Percentiles rank a stretch among this genome's conserved stretches.
Conservation (phyloP, 1,140 invertebrate genomes). For the Caenorhabditis remanei region DNA sequence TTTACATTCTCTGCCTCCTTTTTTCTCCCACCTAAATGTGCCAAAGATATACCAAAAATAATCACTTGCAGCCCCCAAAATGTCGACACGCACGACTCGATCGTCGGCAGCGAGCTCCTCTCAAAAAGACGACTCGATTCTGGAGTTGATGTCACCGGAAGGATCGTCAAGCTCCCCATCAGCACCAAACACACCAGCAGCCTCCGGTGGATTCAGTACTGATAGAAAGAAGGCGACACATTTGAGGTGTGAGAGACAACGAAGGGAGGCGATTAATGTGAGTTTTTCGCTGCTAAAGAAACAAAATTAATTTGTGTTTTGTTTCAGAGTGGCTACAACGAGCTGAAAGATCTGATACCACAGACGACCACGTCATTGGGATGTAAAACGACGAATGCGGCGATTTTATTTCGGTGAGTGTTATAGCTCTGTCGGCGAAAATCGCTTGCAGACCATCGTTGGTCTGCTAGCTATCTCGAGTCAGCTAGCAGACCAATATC, state of each 20-base stretch:
- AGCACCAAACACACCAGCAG: constrained; percentile 21
- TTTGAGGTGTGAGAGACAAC: constrained; percentile 75
- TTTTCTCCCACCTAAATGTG: neutral
- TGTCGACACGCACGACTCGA: neutral
- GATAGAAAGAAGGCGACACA: constrained; percentile 76
- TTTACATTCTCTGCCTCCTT: neutral
- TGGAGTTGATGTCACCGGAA: constrained; percentile 22
- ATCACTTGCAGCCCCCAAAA: neutral
- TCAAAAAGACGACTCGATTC: neutral
- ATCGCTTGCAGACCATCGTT: neutral
- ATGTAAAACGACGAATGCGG: constrained; percentile 77
- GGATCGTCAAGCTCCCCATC: constrained; percentile 53
- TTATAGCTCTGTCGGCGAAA: neutral
- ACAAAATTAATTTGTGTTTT: neutral
- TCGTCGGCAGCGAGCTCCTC: constrained; percentile 16
- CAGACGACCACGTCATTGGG: constrained; percentile 72
- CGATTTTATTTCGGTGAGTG: constrained; percentile 72
- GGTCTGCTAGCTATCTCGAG: too few species aligned
- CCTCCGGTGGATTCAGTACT: constrained; percentile 55
- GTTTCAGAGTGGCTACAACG: constrained; percentile 75
- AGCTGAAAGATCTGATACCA: constrained; percentile 76
- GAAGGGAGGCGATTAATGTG: constrained; percentile 77
- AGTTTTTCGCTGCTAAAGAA: constrained; percentile 39
- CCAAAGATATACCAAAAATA: neutral
- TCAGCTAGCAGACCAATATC: too few species aligned